phyloP scores from a whole-genome alignment of 1,140 invertebrate species.

The Drosophila setifemur region DNA sequence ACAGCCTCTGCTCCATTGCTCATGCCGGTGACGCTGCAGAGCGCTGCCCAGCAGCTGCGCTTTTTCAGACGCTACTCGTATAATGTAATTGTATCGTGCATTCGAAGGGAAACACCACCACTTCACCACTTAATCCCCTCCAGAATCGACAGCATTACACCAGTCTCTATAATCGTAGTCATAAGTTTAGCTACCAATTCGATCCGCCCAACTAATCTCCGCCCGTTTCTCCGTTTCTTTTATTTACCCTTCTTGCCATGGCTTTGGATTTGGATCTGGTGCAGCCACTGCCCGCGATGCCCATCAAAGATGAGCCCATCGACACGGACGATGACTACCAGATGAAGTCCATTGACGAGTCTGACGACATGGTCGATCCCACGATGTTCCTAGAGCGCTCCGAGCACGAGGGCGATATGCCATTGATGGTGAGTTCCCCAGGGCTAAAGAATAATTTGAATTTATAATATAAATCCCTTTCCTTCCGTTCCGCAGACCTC shows the following conservation, averaged over 20 bases:
- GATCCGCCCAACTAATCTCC: not conserved
- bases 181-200: not conserved
- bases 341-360: constrained; percentile 73
- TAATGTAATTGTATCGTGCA: constrained; percentile 82
- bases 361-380: constrained; percentile 80
- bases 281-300: constrained; percentile 75
- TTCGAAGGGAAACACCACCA: constrained; percentile 49
- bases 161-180: not conserved
- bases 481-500: constrained; percentile 34
- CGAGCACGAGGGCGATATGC: constrained; percentile 73
- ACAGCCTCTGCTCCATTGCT: constrained; percentile 52
- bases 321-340: constrained; percentile 77
- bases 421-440: constrained; percentile 56
- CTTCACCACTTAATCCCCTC: not conserved
- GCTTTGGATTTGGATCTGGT: not conserved
- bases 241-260: not conserved
- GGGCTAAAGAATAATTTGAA: not conserved
- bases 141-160: not conserved
- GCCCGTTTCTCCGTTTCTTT: not conserved
- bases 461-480: no score
- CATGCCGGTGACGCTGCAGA: constrained; percentile 72
- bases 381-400: constrained; percentile 79
- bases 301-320: constrained; percentile 79
- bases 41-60: constrained; percentile 76
- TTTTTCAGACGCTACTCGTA: constrained; percentile 82